Conservation (phyloP, 2,113 vertebrate genomes). For the Hirundichthys speculiger region DNA sequence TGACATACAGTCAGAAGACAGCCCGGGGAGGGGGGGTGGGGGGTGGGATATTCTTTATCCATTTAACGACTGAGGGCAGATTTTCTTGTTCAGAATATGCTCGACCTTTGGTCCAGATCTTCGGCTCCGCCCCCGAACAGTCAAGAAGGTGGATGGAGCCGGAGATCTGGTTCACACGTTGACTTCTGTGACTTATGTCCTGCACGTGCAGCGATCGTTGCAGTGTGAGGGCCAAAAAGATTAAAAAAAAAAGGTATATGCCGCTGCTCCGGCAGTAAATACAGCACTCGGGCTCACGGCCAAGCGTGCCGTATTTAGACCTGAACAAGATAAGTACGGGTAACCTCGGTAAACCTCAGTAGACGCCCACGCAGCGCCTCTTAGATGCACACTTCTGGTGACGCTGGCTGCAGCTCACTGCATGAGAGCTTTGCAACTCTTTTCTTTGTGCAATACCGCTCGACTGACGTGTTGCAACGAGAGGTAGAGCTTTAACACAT, state of each 20-base stretch:
- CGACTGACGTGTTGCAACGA: too few relatives aligned
- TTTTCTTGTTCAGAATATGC: too few relatives aligned
- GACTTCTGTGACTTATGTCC: not conserved
- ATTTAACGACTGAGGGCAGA: too few relatives aligned
- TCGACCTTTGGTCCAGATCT: not conserved
- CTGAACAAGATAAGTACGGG: not conserved
- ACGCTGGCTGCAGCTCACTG: not conserved
- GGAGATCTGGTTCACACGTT: not conserved
- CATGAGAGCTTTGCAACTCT: not conserved
- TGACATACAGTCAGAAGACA: not conserved
- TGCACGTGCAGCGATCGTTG: too few relatives aligned
- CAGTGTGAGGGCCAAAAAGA: too few relatives aligned
- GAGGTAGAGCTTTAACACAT: too few relatives aligned
- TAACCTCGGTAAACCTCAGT: slow-evolving; percentile 6
- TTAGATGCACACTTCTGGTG: slow-evolving; percentile 1
- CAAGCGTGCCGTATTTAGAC: not conserved
- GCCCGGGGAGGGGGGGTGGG: too few relatives aligned
- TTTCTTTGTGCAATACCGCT: slow-evolving; percentile 1
- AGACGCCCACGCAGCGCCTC: slow-evolving; percentile 1
- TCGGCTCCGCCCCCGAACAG: not conserved
- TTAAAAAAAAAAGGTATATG: too few relatives aligned
- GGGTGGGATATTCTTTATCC: too few relatives aligned
- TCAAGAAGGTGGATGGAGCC: not conserved
- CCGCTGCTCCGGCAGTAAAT: not conserved
- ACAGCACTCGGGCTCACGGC: not conserved